phyloP scores from a whole-genome alignment of 2,113 vertebrate species.

The Bufo gargarizans region DNA sequence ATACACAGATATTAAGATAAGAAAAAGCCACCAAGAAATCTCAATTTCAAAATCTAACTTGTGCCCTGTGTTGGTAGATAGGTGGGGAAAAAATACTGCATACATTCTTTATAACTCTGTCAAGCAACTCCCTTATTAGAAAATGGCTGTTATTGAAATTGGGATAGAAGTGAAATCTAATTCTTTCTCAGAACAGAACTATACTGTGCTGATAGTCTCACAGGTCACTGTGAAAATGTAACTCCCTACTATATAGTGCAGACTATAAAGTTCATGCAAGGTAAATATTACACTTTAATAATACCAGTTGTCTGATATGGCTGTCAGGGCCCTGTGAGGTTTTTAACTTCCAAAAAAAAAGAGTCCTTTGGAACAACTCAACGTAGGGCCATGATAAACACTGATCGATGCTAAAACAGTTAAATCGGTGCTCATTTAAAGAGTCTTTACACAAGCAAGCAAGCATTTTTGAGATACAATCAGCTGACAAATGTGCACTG shows the following conservation, averaged over 20 bases:
- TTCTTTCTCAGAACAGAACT: neutral
- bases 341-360: too few relatives aligned
- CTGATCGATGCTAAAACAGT: too few relatives aligned
- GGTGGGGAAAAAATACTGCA: too few relatives aligned
- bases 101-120: neutral
- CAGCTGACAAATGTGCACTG: too few relatives aligned
- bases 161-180: neutral
- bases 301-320: neutral
- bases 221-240: neutral
- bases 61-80: neutral
- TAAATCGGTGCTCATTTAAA: too few relatives aligned
- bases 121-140: neutral
- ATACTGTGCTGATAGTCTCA: neutral
- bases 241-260: neutral
- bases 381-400: too few relatives aligned
- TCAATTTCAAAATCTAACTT: neutral
- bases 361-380: too few relatives aligned
- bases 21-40: neutral
- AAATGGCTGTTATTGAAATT: neutral
- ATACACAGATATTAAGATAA: neutral
- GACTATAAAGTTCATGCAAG: neutral
- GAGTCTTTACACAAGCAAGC: too few relatives aligned
- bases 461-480: too few relatives aligned
- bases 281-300: neutral
- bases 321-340: too few relatives aligned